A percentile compares a stretch with the other conserved stretches of the same genome.
These are phyloP conservation scores for Brachionus calyciflorus DNA, from an alignment of 1,140 invertebrate species.

Conservation along the genomic window DNA sequence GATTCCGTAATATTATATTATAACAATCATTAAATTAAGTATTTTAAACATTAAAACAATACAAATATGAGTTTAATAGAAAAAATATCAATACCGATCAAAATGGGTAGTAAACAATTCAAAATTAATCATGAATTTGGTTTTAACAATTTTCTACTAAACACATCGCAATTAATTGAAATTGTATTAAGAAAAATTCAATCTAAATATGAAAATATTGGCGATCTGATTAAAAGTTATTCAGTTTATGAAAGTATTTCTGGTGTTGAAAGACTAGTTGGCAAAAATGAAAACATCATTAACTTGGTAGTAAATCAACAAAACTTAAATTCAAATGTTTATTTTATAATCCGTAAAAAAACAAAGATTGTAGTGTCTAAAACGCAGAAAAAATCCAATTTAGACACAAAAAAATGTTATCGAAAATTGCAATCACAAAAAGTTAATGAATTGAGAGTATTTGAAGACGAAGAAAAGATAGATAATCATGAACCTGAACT, in stretches of 20 bases:
- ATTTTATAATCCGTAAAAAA: constrained; percentile 10
- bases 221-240: neutral
- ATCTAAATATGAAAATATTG: neutral
- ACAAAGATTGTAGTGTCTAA: too few relatives aligned
- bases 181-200: neutral
- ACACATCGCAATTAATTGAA: neutral
- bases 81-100: neutral
- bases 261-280: constrained; percentile 16
- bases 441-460: neutral
- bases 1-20: too few relatives aligned
- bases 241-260: constrained; percentile 3
- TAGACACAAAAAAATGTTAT: constrained; percentile 1
- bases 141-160: constrained; percentile 2
- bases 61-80: constrained; percentile 8
- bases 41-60: neutral
- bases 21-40: too few relatives aligned
- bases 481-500: neutral
- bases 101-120: constrained; percentile 9
- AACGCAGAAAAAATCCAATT: neutral
- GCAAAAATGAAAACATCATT: constrained; percentile 6
- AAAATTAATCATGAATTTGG: neutral
- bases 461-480: neutral
- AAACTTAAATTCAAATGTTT: neutral
- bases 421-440: neutral
- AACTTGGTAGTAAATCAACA: neutral